Base-by-base conservation (phyloP, 2,113 vertebrate species). In the Peromyscus maniculatus region DNA sequence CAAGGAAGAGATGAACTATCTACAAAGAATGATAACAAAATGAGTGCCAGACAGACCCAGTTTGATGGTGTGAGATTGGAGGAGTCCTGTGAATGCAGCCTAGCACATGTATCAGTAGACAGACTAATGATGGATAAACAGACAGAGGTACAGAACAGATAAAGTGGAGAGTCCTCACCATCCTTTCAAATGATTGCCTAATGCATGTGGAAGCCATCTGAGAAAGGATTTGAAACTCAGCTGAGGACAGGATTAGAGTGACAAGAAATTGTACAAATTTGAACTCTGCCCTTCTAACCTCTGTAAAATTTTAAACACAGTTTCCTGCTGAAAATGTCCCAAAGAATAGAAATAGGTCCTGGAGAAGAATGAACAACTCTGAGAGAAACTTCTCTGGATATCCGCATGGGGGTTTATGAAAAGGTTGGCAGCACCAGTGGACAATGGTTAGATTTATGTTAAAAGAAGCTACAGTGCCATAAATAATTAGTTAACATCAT, bases 31-130 rank as follows among this genome's bases (percentile, higher is more conserved):
- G 19, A 19, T n/a, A 62, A 43, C 64, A 59, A 43, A 88, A 66
- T 82, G 9, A 36, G 15, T 0, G 19, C 69, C 7, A 72, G 1
- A 17, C 7, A 72, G 1, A 13, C 0, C 36, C 11, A 6, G 0
- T 13, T 11, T 24, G 59, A 1, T 0, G 4, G 16, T 36, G 15
- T 31, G 3, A 28, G 1, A 52, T 74, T 1, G 16, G 5, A 49
- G 1, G 39, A 57, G 39, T n/a, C 39, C 49, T 79, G 31, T 36
- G 16, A 31, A 69, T 64, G 3, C 1, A 67, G 46, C 10, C 39
- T 31, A 39, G 10, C 33, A 2, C 1, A 13, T 62, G 1, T 11
- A 9, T 66, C 24, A 17, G 3, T 10, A 21, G 21, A 80, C 33
- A 26, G 6, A 13, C 31, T 75, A 4, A 22, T 28, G 59, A 82